Percentiles rank a stretch among this genome's conserved stretches.
phyloP scores from a whole-genome alignment of 2,113 vertebrate species.

The Calidris pugnax region DNA sequence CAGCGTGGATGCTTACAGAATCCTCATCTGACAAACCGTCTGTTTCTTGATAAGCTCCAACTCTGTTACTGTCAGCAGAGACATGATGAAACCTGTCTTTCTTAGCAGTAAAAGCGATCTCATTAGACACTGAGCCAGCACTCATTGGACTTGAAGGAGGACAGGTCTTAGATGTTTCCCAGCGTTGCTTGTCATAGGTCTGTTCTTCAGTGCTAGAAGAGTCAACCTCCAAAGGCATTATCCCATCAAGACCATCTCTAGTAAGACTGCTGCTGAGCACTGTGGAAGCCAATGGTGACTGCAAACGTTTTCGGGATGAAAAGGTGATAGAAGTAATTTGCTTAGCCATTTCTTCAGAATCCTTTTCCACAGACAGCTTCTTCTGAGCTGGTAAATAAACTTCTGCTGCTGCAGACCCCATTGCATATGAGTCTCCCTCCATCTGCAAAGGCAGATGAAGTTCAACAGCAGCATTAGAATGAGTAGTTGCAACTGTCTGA shows the following conservation, averaged over 20 bases:
- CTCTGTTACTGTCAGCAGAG: neutral
- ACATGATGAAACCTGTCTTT: neutral
- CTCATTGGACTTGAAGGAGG: neutral
- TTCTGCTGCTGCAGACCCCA: neutral
- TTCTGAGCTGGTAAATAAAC: neutral
- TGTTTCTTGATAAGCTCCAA: slow-evolving; percentile 4
- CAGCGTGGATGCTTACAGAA: neutral
- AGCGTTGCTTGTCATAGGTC: neutral
- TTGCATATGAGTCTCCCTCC: neutral
- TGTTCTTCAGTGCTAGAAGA: neutral
- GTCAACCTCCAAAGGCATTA: neutral
- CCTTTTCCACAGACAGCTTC: neutral
- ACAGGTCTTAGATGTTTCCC: neutral
- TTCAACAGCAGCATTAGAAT: neutral
- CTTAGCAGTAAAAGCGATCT: neutral
- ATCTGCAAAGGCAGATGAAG: neutral
- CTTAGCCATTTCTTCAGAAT: neutral
- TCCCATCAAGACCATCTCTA: slow-evolving; percentile 17
- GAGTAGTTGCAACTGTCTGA: neutral
- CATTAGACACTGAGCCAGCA: neutral
- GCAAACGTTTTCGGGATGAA: slow-evolving; percentile 66
- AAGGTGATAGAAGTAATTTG: slow-evolving; percentile 76
- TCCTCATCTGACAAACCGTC: neutral
- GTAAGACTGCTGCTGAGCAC: neutral
- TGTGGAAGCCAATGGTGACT: slow-evolving; percentile 25